phyloP scores from a whole-genome alignment of 2,797 vertebrate species.

The Delichon dasypus region DNA sequence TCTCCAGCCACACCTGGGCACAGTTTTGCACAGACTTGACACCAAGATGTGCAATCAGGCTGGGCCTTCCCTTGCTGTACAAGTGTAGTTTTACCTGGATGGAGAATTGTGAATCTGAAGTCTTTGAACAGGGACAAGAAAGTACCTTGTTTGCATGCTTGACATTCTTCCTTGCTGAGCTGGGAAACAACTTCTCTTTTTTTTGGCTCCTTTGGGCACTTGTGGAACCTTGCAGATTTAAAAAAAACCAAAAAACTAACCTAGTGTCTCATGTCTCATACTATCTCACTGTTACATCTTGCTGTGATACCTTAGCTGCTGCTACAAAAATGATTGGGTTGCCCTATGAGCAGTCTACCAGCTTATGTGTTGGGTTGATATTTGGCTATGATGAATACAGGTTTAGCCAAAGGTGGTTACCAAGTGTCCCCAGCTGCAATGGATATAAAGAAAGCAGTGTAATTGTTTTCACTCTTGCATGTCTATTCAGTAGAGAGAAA shows the following conservation, averaged over 20 bases:
- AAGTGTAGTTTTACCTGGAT: not conserved
- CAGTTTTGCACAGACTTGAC: not conserved
- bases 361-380: not conserved
- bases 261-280: not conserved
- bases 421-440: not conserved
- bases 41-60: fast-evolving
- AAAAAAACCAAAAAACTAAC: not conserved
- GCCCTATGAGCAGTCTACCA: not conserved
- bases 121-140: not conserved
- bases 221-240: not conserved
- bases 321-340: not conserved
- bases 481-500: not conserved
- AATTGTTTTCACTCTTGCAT: not conserved
- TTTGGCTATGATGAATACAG: not conserved
- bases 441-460: not conserved
- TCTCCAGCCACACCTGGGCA: fast-evolving
- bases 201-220: not conserved
- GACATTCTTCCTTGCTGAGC: not conserved
- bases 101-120: not conserved
- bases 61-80: not conserved
- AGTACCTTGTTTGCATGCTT: not conserved
- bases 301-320: not conserved
- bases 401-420: not conserved
- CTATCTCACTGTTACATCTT: not conserved
- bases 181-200: not conserved